A percentile compares a stretch with the other conserved stretches of the same genome.
These are phyloP conservation scores for Enteromius fasciolatus DNA, from an alignment of 2,797 vertebrate genomes.

Conservation along the genomic window DNA sequence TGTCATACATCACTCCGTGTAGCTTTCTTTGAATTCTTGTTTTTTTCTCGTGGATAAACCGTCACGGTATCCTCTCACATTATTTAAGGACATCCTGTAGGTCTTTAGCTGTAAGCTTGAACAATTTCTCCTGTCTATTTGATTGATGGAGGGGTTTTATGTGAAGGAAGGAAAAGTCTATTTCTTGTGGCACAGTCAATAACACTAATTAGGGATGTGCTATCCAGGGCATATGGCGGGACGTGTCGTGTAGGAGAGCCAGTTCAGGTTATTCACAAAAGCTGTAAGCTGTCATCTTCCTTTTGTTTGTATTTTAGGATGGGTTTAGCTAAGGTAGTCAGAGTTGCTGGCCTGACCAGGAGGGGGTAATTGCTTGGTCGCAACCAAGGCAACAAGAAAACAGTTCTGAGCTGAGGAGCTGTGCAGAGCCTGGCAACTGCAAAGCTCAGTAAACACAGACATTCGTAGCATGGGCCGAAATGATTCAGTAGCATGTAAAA, in stretches of 20 bases:
- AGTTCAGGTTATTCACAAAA: conserved; percentile 21
- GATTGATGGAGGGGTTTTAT: conserved; percentile 28
- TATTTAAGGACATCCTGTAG: conserved; percentile 8
- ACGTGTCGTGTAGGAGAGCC: conserved; percentile 21
- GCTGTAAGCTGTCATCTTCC: conserved; percentile 18
- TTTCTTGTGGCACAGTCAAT: conserved; percentile 44
- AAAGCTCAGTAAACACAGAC: conserved; percentile 64
- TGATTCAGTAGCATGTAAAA: conserved; percentile 43
- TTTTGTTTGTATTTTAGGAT: conserved; percentile 52
- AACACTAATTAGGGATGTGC: conserved; percentile 31
- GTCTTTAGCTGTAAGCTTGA: background rate
- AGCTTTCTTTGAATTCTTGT: background rate
- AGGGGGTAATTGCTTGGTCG: conserved; percentile 62
- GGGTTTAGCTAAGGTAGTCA: conserved; percentile 52
- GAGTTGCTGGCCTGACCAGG: conserved; percentile 47
- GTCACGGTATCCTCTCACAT: background rate
- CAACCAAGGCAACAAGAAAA: conserved; percentile 76
- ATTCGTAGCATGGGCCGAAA: conserved; percentile 34
- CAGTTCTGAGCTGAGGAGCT: conserved; percentile 63
- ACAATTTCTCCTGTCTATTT: conserved; percentile 31
- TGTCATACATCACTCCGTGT: background rate
- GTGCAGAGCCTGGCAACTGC: conserved; percentile 69
- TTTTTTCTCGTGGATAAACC: background rate
- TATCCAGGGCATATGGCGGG: conserved; percentile 37
- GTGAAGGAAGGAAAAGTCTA: conserved; percentile 42